phyloP scores from a whole-genome alignment of 2,888 invertebrate species.

The Apotomis turbidana region DNA sequence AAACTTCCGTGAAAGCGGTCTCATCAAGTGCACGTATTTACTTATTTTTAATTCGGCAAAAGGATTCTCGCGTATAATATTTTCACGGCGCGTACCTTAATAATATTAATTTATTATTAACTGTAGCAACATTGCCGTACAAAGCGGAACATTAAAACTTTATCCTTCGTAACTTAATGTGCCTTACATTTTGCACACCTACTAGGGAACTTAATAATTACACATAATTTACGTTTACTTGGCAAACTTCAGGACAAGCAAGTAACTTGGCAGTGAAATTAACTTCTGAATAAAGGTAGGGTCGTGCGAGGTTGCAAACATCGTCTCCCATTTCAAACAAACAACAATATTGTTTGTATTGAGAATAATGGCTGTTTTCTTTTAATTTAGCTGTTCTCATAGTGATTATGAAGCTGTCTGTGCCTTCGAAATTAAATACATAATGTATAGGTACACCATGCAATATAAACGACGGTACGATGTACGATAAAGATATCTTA shows the following conservation, averaged over 20 bases:
- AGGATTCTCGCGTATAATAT: conserved; percentile 22
- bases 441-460: no score
- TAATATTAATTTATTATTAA: conserved; percentile 26
- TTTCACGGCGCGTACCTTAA: conserved; percentile 25
- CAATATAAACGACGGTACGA: no score
- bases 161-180: conserved; percentile 52
- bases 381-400: no score
- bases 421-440: no score
- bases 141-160: conserved; percentile 56
- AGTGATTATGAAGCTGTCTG: no score
- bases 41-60: conserved; percentile 14
- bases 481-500: no score
- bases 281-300: conserved; percentile 30
- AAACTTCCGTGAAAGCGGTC: not conserved
- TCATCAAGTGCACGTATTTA: not conserved
- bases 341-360: not conserved
- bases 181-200: conserved; percentile 59
- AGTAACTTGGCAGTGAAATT: conserved; percentile 42
- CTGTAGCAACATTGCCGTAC: conserved; percentile 40
- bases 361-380: not conserved
- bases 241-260: conserved; percentile 52
- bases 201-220: conserved; percentile 58
- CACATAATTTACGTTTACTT: conserved; percentile 61
- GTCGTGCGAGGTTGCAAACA: conserved; percentile 9
- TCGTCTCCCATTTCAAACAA: not conserved